Conservation (phyloP, 2,113 vertebrate species). For the Mesembrinibis cayennensis region DNA sequence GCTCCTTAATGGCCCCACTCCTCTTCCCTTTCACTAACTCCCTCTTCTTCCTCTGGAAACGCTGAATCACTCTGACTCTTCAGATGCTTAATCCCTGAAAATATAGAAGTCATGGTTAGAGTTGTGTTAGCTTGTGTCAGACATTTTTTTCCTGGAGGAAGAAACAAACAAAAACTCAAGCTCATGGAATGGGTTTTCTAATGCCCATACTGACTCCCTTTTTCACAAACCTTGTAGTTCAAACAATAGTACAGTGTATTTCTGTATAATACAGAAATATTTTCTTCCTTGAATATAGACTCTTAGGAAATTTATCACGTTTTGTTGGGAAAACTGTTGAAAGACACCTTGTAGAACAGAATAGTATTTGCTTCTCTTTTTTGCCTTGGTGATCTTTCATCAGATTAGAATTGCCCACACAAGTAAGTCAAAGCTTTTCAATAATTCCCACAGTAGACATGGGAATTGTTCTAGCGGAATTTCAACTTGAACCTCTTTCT, state of each 20-base stretch:
- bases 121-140: background rate
- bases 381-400: background rate
- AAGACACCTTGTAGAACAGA: background rate
- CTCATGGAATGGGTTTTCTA: background rate
- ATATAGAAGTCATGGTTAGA: slow-evolving; percentile 52
- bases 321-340: background rate
- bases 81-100: slow-evolving; percentile 82
- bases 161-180: background rate
- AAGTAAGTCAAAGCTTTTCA: background rate
- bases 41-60: slow-evolving; percentile 82
- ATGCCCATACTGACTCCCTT: background rate
- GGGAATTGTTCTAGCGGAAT: background rate
- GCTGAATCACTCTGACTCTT: slow-evolving; percentile 75
- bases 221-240: background rate
- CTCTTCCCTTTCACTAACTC: slow-evolving; percentile 70
- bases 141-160: background rate
- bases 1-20: slow-evolving; percentile 68
- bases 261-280: background rate
- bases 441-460: background rate
- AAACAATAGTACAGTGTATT: background rate
- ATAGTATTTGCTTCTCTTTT: slow-evolving; percentile 4
- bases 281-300: background rate
- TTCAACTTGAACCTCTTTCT: background rate
- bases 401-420: background rate
- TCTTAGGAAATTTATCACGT: background rate